phyloP scores from a whole-genome alignment of 2,113 vertebrate species.

The Ameiurus melas region DNA sequence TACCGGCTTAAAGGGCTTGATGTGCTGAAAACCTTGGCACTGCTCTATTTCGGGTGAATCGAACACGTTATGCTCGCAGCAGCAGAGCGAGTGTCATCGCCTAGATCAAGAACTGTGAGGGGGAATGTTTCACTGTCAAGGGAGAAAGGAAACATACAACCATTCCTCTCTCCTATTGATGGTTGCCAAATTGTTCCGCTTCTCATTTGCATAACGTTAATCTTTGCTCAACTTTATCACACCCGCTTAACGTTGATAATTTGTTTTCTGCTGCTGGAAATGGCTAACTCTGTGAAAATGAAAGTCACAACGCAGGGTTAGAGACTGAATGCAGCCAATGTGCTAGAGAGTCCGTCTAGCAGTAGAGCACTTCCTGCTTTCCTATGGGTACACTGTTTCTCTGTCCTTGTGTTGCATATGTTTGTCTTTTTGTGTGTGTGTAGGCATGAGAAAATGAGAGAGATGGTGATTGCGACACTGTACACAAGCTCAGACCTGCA shows the following conservation, averaged over 20 bases:
- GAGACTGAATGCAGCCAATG: background rate
- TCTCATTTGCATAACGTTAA: constrained; percentile 2
- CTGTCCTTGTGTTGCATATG: background rate
- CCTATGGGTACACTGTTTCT: background rate
- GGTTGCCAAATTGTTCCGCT: background rate
- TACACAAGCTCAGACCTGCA: constrained; percentile 54
- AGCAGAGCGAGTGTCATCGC: background rate
- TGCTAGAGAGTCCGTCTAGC: background rate
- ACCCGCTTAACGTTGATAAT: background rate
- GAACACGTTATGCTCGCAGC: background rate
- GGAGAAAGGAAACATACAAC: background rate
- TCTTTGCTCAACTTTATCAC: background rate
- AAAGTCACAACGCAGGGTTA: background rate
- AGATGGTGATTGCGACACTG: constrained; percentile 20
- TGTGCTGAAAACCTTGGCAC: background rate
- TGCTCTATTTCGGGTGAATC: background rate
- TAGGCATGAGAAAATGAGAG: constrained; percentile 6
- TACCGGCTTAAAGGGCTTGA: background rate
- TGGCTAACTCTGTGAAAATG: background rate
- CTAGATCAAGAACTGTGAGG: background rate
- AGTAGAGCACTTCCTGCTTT: constrained; percentile 3
- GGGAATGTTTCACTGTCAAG: background rate
- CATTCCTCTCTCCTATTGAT: background rate
- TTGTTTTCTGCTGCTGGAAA: background rate
- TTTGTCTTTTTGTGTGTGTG: constrained; percentile 20